Evolutionary conservation across 2,888 invertebrate genomes (phyloP).

Genomic region (Cryptophagus acutangulus): DNA sequence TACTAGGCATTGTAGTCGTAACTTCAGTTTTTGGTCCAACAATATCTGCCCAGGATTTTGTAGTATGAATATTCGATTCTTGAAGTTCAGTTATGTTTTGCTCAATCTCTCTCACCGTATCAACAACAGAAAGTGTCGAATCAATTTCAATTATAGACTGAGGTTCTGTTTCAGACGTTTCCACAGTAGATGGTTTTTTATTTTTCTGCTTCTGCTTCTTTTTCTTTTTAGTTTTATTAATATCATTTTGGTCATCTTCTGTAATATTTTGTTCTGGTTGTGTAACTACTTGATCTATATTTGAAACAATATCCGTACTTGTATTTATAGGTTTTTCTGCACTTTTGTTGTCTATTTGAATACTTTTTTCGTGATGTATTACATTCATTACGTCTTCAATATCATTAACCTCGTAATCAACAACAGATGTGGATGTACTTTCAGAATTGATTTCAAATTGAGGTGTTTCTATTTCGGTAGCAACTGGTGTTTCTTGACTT

Average conservation of each 20-base stretch:
- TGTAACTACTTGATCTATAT: conserved; percentile 6
- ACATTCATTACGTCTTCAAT: conserved; percentile 44
- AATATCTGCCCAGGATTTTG: conserved; percentile 18
- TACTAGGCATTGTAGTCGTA: conserved; percentile 4
- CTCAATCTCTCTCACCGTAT: conserved; percentile 2
- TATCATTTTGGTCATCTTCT: conserved; percentile 13
- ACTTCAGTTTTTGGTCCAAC: conserved; percentile 16
- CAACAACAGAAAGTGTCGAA: conserved; percentile 1
- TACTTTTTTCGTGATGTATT: conserved; percentile 27
- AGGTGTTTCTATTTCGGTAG: conserved; percentile 19
- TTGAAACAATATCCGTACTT: too few relatives aligned
- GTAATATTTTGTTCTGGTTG: conserved; percentile 9
- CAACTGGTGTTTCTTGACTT: conserved; percentile 18
- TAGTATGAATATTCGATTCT: conserved; percentile 13
- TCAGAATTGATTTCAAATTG: conserved; percentile 31
- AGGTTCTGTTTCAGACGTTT: too few relatives aligned
- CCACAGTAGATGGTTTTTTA: neutral
- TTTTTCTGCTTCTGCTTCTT: conserved; percentile 1
- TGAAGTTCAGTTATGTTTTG: conserved; percentile 7
- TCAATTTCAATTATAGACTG: too few relatives aligned
- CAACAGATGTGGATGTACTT: too few relatives aligned
- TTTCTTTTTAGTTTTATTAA: conserved; percentile 1
- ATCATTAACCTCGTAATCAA: conserved; percentile 45
- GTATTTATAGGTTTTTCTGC: conserved; percentile 16
- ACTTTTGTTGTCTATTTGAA: conserved; percentile 10